Percentiles rank a stretch among this genome's conserved stretches.
phyloP scores from a whole-genome alignment of 1,140 invertebrate species.

The Telenomus remus region DNA sequence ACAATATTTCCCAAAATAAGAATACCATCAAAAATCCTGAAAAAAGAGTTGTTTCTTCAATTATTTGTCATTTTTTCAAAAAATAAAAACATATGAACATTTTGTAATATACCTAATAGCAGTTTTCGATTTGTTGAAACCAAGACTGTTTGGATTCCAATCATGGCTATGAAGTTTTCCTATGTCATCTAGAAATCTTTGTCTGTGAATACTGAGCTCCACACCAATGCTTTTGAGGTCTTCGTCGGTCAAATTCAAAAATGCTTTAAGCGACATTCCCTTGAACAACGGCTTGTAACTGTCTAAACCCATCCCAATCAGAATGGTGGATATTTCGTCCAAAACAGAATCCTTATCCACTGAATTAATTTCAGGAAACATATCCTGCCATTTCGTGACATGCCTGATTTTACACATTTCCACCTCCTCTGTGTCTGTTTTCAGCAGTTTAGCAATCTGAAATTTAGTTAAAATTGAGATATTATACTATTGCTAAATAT shows the following conservation, averaged over 20 bases:
- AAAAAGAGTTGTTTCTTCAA: conserved; percentile 26
- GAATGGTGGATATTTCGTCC: conserved; percentile 64
- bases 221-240: conserved; percentile 75
- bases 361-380: conserved; percentile 60
- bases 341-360: conserved; percentile 52
- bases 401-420: conserved; percentile 32
- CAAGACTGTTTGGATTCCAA: conserved; percentile 72
- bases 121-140: conserved; percentile 16
- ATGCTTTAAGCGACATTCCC: conserved; percentile 74
- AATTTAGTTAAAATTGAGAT: conserved; percentile 5
- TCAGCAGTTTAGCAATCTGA: conserved; percentile 56
- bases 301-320: conserved; percentile 78
- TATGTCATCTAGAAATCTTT: conserved; percentile 72
- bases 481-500: background rate
- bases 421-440: conserved; percentile 19
- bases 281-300: conserved; percentile 68
- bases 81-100: conserved; percentile 7
- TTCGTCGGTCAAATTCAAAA: conserved; percentile 75
- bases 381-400: conserved; percentile 60
- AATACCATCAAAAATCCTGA: conserved; percentile 64
- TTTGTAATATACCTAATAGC: conserved; percentile 29
- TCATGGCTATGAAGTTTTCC: conserved; percentile 75
- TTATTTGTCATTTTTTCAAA: background rate
- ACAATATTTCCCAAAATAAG: conserved; percentile 58
- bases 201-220: conserved; percentile 75